These are phyloP conservation scores for Drosophila orosa DNA, from an alignment of 1,140 invertebrate genomes.

Conservation along the genomic window DNA sequence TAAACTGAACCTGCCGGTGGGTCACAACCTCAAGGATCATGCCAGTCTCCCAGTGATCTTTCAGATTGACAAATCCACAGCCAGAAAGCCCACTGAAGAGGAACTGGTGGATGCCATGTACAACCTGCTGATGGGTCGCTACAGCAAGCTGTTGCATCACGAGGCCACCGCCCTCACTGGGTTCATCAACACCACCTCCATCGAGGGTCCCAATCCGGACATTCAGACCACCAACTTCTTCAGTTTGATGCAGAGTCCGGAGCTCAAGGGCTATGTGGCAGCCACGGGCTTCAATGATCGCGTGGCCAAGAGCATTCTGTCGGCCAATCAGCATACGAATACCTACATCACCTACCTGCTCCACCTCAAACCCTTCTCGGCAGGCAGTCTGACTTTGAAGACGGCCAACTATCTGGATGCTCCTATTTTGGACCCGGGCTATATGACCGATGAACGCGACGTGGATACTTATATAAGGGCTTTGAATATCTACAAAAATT, in stretches of 20 bases:
- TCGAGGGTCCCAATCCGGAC: slow-evolving; percentile 82
- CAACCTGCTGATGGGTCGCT: slow-evolving; percentile 75
- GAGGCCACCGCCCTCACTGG: slow-evolving; percentile 83
- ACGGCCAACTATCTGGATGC: slow-evolving; percentile 83
- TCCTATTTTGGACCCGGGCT: slow-evolving; percentile 93
- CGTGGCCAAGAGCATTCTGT: slow-evolving; percentile 80
- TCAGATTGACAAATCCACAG: slow-evolving; percentile 79
- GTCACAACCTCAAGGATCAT: slow-evolving; percentile 89
- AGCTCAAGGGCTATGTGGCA: slow-evolving; percentile 70
- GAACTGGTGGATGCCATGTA: slow-evolving; percentile 81
- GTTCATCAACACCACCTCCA: slow-evolving; percentile 81
- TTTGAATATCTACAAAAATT: slow-evolving; percentile 85
- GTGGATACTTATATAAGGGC: slow-evolving; percentile 90
- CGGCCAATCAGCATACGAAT: slow-evolving; percentile 84
- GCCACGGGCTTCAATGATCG: slow-evolving; percentile 84
- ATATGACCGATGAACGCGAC: slow-evolving; percentile 90
- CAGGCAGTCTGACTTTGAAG: slow-evolving; percentile 83
- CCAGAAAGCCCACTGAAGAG: slow-evolving; percentile 73
- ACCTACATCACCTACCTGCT: slow-evolving; percentile 84
- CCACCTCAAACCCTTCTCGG: slow-evolving; percentile 85
- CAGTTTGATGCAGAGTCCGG: slow-evolving; percentile 77
- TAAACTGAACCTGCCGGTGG: slow-evolving; percentile 88
- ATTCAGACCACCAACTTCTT: slow-evolving; percentile 83
- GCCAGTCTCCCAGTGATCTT: slow-evolving; percentile 84
- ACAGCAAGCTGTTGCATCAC: slow-evolving; percentile 77